Evolutionary conservation across 92 coral and sea anemone species (phyloP), one percentile per base, ranked within the genome.

Genomic region (Virgularia gustaviana): DNA sequence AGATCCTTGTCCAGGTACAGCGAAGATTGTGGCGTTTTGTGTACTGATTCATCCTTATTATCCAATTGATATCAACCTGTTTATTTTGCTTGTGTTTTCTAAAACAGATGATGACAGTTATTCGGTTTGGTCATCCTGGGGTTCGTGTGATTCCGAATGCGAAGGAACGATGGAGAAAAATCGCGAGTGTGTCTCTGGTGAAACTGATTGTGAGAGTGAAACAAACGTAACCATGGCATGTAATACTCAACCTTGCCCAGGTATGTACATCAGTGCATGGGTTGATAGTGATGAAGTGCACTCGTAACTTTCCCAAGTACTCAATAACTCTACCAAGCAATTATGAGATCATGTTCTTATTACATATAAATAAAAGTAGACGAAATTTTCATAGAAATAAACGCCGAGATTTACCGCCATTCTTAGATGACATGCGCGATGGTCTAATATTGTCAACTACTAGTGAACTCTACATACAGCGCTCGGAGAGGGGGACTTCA

Each of bases 1-100:
- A 18, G 16, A 42, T 15, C 51, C 39, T 11, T 82, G 86, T 45
- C 11, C 55, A 18, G 56, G 82, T 82, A 34, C 54, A n/a, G n/a
- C n/a, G n/a, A n/a, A n/a, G n/a, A n/a, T n/a, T n/a, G 79, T 32
- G 1, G 42, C 0, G 22, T 34, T 15, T 25, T 20, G 9, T 18
- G 23, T 55, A 20, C 9, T 16, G 9, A 11, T 34, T 32, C 9
- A 13, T 32, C 2, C n/a, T 2, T 20, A 10, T 10, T 36, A 4
- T 3, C 29, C 0, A 27, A 30, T 16, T 44, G 0, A 12, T 10
- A 2, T 19, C 16, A 41, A 24, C 49, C n/a, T n/a, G n/a, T n/a
- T n/a, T n/a, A n/a, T n/a, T 28, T 6, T n/a, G 16, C 19, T 27
- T 30, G 38, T 39, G 25, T 6, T 35, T 24, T 56, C 36, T 36